Conservation (phyloP, 2,113 vertebrate species). For the Caranx melampygus region DNA sequence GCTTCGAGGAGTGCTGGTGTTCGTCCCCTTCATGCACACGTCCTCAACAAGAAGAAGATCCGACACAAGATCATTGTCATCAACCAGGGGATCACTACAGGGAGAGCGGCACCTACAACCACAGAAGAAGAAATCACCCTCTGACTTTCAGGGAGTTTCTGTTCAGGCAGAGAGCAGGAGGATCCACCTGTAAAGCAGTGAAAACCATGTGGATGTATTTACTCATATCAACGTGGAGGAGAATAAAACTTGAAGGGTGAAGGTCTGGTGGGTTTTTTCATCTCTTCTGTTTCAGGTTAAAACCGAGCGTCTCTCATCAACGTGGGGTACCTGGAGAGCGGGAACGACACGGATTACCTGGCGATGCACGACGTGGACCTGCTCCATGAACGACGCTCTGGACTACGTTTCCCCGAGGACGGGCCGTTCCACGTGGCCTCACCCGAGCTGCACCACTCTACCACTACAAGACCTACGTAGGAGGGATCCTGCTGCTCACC, state of each 20-base stretch:
- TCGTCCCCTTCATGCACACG: constrained; percentile 94
- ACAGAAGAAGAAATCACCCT: neutral
- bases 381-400: constrained; percentile 92
- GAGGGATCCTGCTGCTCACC: constrained; percentile 95
- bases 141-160: neutral
- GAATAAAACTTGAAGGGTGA: no score
- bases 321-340: constrained; percentile 93
- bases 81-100: constrained; percentile 96
- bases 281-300: constrained; percentile 86
- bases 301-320: constrained; percentile 97
- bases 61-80: constrained; percentile 92
- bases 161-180: no score
- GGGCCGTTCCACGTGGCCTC: constrained; percentile 97
- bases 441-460: constrained; percentile 95
- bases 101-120: constrained; percentile 56
- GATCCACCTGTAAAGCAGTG: no score
- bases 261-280: neutral
- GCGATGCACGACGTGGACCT: constrained; percentile 99
- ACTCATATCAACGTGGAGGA: no score
- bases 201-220: no score
- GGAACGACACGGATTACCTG: constrained; percentile 96
- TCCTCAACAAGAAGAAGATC: constrained; percentile 93
- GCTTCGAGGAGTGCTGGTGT: constrained; percentile 95
- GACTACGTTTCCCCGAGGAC: constrained; percentile 92
- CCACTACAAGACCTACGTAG: constrained; percentile 97